Evolutionary conservation across 1,140 invertebrate species (phyloP), one percentile per base, ranked within the genome.

Genomic region (Pseudomyrmex flavicornis): DNA sequence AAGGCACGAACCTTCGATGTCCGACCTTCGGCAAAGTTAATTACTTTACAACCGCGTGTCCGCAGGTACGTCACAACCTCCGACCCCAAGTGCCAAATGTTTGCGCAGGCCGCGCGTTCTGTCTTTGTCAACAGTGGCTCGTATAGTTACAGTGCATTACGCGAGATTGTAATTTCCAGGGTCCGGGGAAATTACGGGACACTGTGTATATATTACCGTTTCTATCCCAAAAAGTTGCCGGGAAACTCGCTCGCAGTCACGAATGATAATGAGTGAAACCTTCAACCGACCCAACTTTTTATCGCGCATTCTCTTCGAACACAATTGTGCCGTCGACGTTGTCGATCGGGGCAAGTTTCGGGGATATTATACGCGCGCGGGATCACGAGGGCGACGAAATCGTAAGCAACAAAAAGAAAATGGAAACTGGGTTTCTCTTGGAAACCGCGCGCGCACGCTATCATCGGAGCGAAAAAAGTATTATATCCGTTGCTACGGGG

Each of bases 401-500:
- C 77, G 66, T 69, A 46, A 46, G 74, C 72, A 73, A 85, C 79
- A 83, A 88, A 88, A 80, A 83, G 76, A 84, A 88, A 88, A 90
- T 89, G 83, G 66, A 74, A 79, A 84, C 82, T 70, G 85, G 87
- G 87, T 44, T 82, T 74, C 20, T 63, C 59, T 74, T 65, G 84
- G 87, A 88, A 85, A 89, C 63, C 75, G 61, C 58, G 82, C 73
- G 82, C 74, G 35, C 35, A 5, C 35, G 35, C 35, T 76, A 79
- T 66, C 85, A 52, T 22, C 10, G 44, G n/a, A 50, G 44, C 46
- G 73, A 86, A 87, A 91, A 62, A 90, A 90, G 63, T 88, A 85
- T 88, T 88, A 85, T 82, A 83, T 79, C 70, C 86, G 84, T 88
- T 84, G 84, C 85, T 59, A 83, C 75, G 66, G 66, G 56, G 82